Evolutionary conservation across 2,797 vertebrate genomes (phyloP).

Genomic region (Silurus lanzhouensis): DNA sequence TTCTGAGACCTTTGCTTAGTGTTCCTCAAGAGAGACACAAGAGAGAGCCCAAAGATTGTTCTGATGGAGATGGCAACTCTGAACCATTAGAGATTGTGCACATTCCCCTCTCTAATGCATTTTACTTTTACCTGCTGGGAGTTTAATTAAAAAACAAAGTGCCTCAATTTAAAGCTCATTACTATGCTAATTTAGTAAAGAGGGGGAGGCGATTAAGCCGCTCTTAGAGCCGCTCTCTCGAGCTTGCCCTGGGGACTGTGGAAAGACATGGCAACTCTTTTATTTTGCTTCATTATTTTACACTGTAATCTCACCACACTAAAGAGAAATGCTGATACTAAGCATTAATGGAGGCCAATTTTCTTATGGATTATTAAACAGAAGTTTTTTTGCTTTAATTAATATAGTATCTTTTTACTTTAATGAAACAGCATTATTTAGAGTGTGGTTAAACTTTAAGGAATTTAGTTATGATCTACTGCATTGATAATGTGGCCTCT

Average conservation of each 20-base stretch:
- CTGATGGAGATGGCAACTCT: slow-evolving; percentile 77
- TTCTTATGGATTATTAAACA: slow-evolving; percentile 65
- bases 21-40: slow-evolving; percentile 59
- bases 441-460: slow-evolving; percentile 55
- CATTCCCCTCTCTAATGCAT: slow-evolving; percentile 96
- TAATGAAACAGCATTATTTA: slow-evolving; percentile 59
- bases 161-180: slow-evolving; percentile 99
- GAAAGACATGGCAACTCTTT: slow-evolving; percentile 83
- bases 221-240: slow-evolving; percentile 86
- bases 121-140: slow-evolving; percentile 99
- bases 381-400: slow-evolving; percentile 58
- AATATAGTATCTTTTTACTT: slow-evolving; percentile 59
- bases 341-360: slow-evolving; percentile 66
- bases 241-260: slow-evolving; percentile 86
- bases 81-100: slow-evolving; percentile 80
- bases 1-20: slow-evolving; percentile 46
- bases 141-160: slow-evolving; percentile 99
- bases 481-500: slow-evolving; percentile 43
- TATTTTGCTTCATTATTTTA: slow-evolving; percentile 93
- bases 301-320: slow-evolving; percentile 90
- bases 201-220: slow-evolving; percentile 97
- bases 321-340: slow-evolving; percentile 84
- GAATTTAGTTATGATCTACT: slow-evolving; percentile 50
- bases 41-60: slow-evolving; percentile 65
- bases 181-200: slow-evolving; percentile 99